phyloP scores from a whole-genome alignment of 2,797 vertebrate species.

The Propithecus deckenii region DNA sequence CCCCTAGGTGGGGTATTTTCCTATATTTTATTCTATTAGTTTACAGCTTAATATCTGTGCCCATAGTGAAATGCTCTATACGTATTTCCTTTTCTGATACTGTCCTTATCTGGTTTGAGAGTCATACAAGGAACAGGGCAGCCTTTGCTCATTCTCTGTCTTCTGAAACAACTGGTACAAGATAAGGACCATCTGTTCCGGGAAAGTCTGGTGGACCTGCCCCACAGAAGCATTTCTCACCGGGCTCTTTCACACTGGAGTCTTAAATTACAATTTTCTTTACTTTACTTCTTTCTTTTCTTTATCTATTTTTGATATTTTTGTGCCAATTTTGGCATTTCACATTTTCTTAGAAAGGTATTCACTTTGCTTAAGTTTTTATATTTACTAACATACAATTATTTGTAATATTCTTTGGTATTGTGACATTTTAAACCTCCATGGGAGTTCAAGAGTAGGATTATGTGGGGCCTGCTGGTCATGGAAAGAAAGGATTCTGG shows the following conservation, averaged over 20 bases:
- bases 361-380: background rate
- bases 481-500: background rate
- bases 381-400: background rate
- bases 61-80: background rate
- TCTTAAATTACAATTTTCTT: background rate
- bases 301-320: background rate
- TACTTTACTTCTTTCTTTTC: no score
- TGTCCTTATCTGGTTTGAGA: background rate
- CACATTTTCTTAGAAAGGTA: background rate
- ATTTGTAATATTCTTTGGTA: background rate
- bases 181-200: background rate
- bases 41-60: background rate
- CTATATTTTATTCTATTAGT: background rate
- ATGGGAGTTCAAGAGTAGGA: background rate
- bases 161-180: background rate
- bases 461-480: background rate
- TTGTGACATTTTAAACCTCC: background rate
- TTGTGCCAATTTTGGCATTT: background rate
- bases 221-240: background rate
- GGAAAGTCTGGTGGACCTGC: background rate
- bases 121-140: background rate
- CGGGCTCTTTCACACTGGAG: background rate
- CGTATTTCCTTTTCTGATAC: background rate
- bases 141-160: background rate
- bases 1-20: background rate